Conservation (phyloP, 2,113 vertebrate species). For the Stictonetta naevosa region DNA sequence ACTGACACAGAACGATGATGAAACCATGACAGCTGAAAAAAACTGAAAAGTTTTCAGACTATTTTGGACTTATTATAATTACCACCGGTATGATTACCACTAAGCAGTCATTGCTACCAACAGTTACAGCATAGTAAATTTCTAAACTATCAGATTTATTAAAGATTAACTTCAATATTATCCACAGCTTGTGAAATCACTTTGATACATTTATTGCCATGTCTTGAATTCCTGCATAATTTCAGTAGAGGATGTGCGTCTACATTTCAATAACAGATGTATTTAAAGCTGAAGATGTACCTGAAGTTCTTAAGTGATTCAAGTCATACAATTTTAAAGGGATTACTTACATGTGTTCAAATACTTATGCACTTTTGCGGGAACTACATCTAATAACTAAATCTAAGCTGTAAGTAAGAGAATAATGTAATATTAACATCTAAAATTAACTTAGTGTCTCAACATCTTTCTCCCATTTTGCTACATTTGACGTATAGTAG, state of each 20-base stretch:
- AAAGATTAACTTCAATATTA: not conserved
- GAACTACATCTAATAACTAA: not conserved
- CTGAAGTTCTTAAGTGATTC: not conserved
- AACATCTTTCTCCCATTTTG: not conserved
- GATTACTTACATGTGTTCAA: not conserved
- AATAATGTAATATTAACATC: not conserved
- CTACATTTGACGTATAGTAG: fast-evolving
- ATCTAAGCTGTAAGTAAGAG: not conserved
- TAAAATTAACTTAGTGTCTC: not conserved
- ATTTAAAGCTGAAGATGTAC: not conserved
- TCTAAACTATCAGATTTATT: not conserved
- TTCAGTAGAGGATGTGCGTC: not conserved
- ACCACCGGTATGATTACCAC: not conserved
- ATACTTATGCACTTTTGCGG: not conserved
- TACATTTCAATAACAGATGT: not conserved
- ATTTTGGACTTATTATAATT: not conserved
- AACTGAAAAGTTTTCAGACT: not conserved
- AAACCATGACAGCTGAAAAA: not conserved
- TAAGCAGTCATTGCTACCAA: not conserved
- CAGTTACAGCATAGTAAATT: not conserved
- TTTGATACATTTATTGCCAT: not conserved
- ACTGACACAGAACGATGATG: not conserved
- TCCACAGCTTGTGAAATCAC: not conserved
- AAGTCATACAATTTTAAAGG: not conserved
- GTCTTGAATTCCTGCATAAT: not conserved